Base-by-base conservation (phyloP, 2,113 vertebrate genomes). In the Oncorhynchus mykiss region DNA sequence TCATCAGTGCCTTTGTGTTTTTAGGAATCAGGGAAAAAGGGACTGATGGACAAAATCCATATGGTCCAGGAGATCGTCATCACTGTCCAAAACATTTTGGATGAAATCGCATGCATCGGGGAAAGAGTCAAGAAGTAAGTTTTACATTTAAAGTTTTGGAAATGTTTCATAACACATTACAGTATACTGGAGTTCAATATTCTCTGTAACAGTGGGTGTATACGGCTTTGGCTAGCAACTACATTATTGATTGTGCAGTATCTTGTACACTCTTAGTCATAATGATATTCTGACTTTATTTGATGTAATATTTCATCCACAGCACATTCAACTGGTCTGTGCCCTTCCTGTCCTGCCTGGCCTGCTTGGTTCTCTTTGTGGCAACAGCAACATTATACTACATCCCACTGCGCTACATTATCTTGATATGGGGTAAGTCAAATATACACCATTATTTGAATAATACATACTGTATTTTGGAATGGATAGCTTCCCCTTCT, bases 271-370 rank as follows among this genome's bases (percentile, higher is more conserved):
- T 22, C 20, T 22, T 22, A 62, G 59, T 62, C 59, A 62, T 62
- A 62, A 62, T 9, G 59, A 62, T 62, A 66, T 67, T 72, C 24
- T 70, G 0, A 27, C 20, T 1, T 5, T 11, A 73, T 67, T 62
- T 77, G 20, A 81, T 34, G 29, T n/a, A 3, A 29, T 64, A 27
- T 0, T 76, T 67, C 2, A 74, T 81, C 80, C 39, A 3, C 91
- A 99, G 98, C 90, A 95, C 95, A 0, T 97, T 97, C 87, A 99
- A 98, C 93, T 99, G 97, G 97, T 96, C 96, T 0, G 95, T 98
- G 22, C 97, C 97, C 0, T 98, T 99, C 87, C 75, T 98, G 75
- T 97, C 97, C 0, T 83, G 85, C 57, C 91, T 99, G 87, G 94
- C 96, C 82, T 96, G 95, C 67, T 60, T 95, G 78, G 82, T 96